phyloP scores from a whole-genome alignment of 2,888 invertebrate genomes.

The Gortyna flavago region DNA sequence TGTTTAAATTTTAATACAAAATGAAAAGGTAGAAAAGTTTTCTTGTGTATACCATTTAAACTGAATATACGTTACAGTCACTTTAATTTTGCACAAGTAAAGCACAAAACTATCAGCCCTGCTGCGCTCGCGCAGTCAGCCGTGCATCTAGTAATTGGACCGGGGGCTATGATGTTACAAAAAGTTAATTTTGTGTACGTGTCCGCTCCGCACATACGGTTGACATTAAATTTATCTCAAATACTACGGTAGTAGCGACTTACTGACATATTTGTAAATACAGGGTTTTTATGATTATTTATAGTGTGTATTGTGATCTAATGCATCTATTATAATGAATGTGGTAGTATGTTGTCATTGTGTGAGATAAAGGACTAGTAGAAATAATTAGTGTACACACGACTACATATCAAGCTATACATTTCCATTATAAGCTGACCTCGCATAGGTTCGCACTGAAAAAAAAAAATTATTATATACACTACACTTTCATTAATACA shows the following conservation, averaged over 20 bases:
- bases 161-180: constrained; percentile 42
- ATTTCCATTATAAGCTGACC: background rate
- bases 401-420: too few relatives aligned
- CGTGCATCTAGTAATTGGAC: constrained; percentile 57
- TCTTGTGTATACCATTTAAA: background rate
- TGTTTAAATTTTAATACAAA: background rate
- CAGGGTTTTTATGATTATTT: background rate
- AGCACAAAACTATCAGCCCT: constrained; percentile 35
- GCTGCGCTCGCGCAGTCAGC: constrained; percentile 53
- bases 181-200: constrained; percentile 33
- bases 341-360: background rate
- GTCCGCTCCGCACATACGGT: constrained; percentile 3
- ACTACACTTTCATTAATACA: too few relatives aligned
- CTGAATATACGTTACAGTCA: background rate
- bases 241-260: background rate
- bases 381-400: background rate
- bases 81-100: constrained; percentile 2
- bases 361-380: background rate
- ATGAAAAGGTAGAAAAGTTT: background rate
- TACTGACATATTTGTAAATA: background rate
- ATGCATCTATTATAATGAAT: background rate
- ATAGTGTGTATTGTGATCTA: background rate
- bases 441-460: background rate
- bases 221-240: constrained; percentile 7
- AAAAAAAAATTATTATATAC: too few relatives aligned